Conservation (phyloP, 2,888 invertebrate genomes). For the Embidobia sp. region DNA sequence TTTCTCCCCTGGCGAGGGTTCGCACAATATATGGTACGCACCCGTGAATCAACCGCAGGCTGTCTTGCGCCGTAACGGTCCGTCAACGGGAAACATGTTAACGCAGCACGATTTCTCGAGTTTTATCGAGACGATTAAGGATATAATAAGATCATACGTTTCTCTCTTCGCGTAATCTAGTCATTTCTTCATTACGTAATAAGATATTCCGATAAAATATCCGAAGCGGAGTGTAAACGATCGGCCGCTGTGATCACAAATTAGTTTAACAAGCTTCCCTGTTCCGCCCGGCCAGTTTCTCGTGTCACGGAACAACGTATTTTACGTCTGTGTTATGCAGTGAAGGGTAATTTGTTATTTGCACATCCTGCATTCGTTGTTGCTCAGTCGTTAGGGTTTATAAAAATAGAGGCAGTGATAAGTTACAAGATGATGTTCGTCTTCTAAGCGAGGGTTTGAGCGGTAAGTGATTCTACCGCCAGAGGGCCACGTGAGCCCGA, state of each 20-base stretch:
- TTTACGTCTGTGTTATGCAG: too few species aligned
- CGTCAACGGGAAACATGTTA: constrained; percentile 67
- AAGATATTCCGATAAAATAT: constrained; percentile 51
- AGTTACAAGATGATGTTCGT: too few species aligned
- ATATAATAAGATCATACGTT: constrained; percentile 60
- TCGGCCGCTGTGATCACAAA: neutral
- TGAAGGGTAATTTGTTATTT: too few species aligned
- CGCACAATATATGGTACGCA: constrained; percentile 56
- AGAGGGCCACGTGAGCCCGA: too few species aligned
- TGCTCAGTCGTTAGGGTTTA: too few species aligned
- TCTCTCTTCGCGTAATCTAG: constrained; percentile 44
- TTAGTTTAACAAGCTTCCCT: too few species aligned
- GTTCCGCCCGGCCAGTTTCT: too few species aligned
- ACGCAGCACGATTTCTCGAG: constrained; percentile 67
- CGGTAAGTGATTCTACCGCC: too few species aligned
- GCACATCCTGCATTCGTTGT: too few species aligned
- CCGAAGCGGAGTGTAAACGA: constrained; percentile 9
- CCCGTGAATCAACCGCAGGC: constrained; percentile 63
- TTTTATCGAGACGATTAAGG: constrained; percentile 66
- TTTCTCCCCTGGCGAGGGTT: constrained; percentile 62
- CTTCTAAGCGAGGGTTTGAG: too few species aligned
- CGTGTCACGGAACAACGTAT: too few species aligned
- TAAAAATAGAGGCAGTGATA: too few species aligned
- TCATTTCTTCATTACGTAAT: constrained; percentile 51
- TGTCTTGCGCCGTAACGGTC: constrained; percentile 71